Evolutionary conservation across 2,113 vertebrate species (phyloP).

Genomic region (Mesoclemmys tuberculata): DNA sequence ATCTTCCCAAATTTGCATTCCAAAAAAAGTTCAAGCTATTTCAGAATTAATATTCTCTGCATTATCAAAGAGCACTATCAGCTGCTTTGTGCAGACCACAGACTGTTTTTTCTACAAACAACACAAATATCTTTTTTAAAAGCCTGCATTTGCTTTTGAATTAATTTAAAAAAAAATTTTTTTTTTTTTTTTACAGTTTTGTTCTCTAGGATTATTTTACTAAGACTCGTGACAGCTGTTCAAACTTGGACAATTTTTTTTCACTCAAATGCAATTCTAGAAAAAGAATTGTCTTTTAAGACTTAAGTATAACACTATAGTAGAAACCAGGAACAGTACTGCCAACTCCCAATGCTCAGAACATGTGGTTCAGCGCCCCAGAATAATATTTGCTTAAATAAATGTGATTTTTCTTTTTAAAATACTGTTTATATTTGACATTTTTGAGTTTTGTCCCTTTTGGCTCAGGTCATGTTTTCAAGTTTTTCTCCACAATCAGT

Average conservation of each 20-base stretch:
- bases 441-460: background rate
- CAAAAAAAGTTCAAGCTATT: conserved; percentile 11
- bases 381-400: background rate
- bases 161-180: background rate
- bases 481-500: background rate
- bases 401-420: background rate
- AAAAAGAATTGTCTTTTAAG: background rate
- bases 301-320: background rate
- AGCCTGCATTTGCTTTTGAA: conserved; percentile 9
- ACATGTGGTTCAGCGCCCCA: background rate
- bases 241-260: background rate
- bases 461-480: background rate
- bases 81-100: conserved; percentile 12
- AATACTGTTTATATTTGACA: no score
- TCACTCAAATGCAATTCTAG: background rate
- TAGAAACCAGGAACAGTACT: background rate
- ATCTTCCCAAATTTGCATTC: background rate
- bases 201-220: background rate
- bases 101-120: conserved; percentile 24
- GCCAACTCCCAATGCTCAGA: background rate
- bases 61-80: background rate
- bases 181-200: background rate
- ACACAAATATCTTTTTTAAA: conserved; percentile 28
- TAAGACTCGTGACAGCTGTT: conserved; percentile 11
- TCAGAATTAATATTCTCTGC: conserved; percentile 2